Conservation (phyloP, 2,797 vertebrate genomes). For the Notoglanidium macrostoma region DNA sequence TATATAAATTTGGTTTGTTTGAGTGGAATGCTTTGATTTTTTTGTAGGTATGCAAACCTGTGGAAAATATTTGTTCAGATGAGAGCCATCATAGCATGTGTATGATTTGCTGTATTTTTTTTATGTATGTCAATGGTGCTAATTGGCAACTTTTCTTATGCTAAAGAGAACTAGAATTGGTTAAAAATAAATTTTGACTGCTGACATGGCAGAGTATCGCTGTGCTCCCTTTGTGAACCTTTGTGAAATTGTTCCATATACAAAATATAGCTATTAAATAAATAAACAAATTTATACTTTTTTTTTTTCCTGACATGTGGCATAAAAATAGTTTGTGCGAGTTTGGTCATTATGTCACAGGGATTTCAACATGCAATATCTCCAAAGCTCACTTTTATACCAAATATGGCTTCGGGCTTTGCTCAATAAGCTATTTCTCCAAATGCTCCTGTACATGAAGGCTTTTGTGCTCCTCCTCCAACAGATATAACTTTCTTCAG, state of each 20-base stretch:
- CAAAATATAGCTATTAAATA: neutral
- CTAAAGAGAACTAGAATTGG: neutral
- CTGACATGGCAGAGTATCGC: neutral
- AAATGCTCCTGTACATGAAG: neutral
- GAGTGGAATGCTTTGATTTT: neutral
- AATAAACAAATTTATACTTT: neutral
- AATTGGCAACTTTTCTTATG: conserved; percentile 1
- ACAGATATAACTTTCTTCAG: neutral
- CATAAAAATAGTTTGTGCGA: neutral
- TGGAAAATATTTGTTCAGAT: neutral
- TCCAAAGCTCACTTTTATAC: neutral
- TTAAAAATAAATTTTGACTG: neutral
- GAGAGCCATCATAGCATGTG: neutral
- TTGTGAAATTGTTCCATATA: neutral
- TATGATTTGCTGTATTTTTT: neutral
- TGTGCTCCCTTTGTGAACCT: neutral
- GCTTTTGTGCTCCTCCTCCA: neutral
- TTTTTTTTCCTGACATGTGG: neutral
- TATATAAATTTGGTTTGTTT: neutral
- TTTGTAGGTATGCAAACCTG: neutral
- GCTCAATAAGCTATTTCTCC: neutral
- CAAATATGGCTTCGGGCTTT: neutral
- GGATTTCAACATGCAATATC: neutral
- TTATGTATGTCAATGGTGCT: neutral
- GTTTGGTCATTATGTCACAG: neutral